Base-by-base conservation (phyloP, 92 coral and sea anemone genomes). In the Plumapathes pennacea region DNA sequence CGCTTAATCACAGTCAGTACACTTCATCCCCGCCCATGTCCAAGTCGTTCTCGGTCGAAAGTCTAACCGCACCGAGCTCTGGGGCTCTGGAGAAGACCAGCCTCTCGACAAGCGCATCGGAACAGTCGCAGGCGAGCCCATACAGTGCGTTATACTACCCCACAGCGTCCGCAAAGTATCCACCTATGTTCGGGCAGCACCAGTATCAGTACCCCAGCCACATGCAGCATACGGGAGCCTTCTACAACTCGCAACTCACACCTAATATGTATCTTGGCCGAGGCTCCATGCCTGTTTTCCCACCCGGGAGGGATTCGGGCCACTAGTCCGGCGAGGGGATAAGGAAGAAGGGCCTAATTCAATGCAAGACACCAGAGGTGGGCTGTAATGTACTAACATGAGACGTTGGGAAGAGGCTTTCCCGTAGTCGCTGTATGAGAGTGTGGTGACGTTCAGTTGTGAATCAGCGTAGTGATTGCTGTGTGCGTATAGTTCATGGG, bases 21-120 rank as follows among this genome's bases (percentile, higher is more conserved):
- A 63, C 71, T 1, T 52, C 82, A 4, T 37, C 96, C 2, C 51
- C 86, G 29, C 21, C 85, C 9, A 50, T 85, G 1, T 67, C 95
- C 2, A 91, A 91, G 54, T 89, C 97, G 8, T 92, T 94, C 48
- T 94, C 99, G 11, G 97, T 94, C 25, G 99, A 94, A 44, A 89
- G 99, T 73, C 60, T 94, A 40, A 89, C 99, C 8, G 99, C 99
- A 36, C 97, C 97, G 10, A 83, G 86, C 42, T 86, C 67, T 25
- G 85, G 96, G 9, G 38, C 69, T 5, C 36, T 69, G 31, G 79
- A 83, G 37, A 81, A 78, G 18, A 67, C 94, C 40, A 80, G 69
- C 32, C 86, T 77, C 23, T 85, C 87, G 13, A 74, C 77, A 17
- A 33, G 64, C 1, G 60, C 79, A 26, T 75, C 78, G 36, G 55